Evolutionary conservation across 64 coral and sea anemone species (phyloP).

Genomic region (Catalaphyllia jardinei): DNA sequence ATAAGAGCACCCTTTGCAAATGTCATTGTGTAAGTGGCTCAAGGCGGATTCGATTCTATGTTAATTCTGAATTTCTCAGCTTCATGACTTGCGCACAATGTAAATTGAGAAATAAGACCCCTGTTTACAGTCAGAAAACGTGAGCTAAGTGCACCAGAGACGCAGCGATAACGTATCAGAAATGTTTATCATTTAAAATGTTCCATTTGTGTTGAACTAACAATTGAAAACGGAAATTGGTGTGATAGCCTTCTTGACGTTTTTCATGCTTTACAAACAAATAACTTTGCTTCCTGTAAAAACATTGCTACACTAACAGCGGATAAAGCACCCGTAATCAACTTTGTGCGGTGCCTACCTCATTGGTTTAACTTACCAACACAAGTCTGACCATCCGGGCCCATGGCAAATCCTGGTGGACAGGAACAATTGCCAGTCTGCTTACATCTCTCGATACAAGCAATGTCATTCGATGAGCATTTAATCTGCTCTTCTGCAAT

Average conservation of each 20-base stretch:
- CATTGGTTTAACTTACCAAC: slow-evolving; percentile 34
- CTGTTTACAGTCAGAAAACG: background rate
- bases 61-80: background rate
- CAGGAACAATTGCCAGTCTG: slow-evolving; percentile 45
- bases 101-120: background rate
- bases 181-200: background rate
- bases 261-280: background rate
- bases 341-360: too few species aligned
- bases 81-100: background rate
- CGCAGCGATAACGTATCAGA: background rate
- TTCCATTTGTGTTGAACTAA: background rate
- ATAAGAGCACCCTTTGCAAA: too few species aligned
- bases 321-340: too few species aligned
- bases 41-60: background rate
- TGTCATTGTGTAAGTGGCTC: background rate
- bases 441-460: slow-evolving; percentile 59
- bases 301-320: too few species aligned
- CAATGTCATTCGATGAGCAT: slow-evolving; percentile 59
- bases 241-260: too few species aligned
- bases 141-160: background rate
- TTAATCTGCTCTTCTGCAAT: slow-evolving; percentile 51
- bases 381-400: slow-evolving; percentile 40
- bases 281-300: background rate
- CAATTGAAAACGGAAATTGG: too few species aligned
- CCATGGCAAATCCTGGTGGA: slow-evolving; percentile 42